phyloP scores from a whole-genome alignment of 1,140 invertebrate species.

The Choristoneura fumiferana region DNA sequence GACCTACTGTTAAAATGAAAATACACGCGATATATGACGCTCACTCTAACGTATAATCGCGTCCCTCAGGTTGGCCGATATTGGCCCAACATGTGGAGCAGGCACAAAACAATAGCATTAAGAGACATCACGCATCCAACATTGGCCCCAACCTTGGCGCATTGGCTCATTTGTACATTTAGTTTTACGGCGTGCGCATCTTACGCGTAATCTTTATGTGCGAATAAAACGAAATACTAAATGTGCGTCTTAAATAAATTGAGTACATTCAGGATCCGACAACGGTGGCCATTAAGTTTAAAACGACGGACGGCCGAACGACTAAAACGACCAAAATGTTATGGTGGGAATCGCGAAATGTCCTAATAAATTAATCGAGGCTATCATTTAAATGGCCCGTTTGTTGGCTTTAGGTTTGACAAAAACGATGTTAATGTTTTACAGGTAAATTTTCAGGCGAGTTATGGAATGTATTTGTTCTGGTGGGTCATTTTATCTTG shows the following conservation, averaged over 20 bases:
- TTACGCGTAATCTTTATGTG: constrained; percentile 19
- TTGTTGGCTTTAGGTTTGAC: constrained; percentile 12
- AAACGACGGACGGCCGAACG: not conserved
- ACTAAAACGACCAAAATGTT: constrained; percentile 3
- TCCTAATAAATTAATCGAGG: constrained; percentile 13
- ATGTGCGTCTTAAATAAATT: constrained; percentile 14
- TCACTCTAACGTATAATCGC: no score
- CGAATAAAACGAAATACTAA: constrained; percentile 13
- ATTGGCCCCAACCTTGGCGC: not conserved
- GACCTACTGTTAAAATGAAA: no score
- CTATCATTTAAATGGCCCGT: constrained; percentile 1
- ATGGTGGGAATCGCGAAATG: constrained; percentile 9
- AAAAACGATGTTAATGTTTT: constrained; percentile 12
- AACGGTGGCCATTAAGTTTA: constrained; percentile 11
- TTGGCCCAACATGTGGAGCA: no score
- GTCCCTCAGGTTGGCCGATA: no score
- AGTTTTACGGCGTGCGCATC: constrained; percentile 3
- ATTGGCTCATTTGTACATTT: constrained; percentile 13
- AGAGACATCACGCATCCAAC: no score
- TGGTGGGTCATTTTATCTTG: not conserved
- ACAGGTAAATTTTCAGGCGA: constrained; percentile 3
- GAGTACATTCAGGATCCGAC: constrained; percentile 8
- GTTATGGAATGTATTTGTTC: constrained; percentile 1
- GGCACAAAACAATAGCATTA: no score
- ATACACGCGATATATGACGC: no score